Evolutionary conservation across 53 echinoderm and acorn worm genomes (phyloP).

Genomic region (Patiria pectinifera): DNA sequence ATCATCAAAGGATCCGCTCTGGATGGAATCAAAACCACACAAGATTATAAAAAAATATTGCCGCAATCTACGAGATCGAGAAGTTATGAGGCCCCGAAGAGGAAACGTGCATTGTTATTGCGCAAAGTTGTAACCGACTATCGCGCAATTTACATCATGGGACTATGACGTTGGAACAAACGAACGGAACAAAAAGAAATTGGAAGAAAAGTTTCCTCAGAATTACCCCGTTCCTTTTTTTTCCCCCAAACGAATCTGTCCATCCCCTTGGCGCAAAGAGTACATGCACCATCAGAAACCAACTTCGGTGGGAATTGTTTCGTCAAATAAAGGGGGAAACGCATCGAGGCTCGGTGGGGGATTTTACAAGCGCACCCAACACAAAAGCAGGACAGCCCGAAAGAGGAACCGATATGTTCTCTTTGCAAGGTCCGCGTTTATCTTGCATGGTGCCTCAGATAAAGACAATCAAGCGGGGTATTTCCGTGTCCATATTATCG

Average conservation of each 20-base stretch:
- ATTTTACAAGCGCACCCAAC: not conserved
- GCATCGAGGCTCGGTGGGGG: not conserved
- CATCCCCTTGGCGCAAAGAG: not conserved
- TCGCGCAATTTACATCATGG: no score
- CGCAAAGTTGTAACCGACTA: no score
- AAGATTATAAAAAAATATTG: not conserved
- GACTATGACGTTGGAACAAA: not conserved
- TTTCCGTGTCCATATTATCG: not conserved
- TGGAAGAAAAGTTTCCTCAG: not conserved
- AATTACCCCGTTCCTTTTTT: not conserved
- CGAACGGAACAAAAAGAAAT: not conserved
- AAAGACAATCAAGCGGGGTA: not conserved
- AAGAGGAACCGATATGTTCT: slow-evolving; percentile 11
- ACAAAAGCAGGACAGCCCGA: not conserved
- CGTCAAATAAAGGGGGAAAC: not conserved
- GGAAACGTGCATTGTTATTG: no score
- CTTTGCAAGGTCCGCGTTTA: not conserved
- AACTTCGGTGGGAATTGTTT: not conserved
- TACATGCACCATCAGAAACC: not conserved
- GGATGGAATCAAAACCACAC: not conserved
- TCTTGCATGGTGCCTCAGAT: not conserved
- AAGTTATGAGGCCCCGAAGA: no score
- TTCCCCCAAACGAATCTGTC: not conserved
- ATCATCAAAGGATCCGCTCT: not conserved
- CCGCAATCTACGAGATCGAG: no score